Evolutionary conservation across 2,888 invertebrate genomes (phyloP).

Genomic region (Deroplatys truncata): DNA sequence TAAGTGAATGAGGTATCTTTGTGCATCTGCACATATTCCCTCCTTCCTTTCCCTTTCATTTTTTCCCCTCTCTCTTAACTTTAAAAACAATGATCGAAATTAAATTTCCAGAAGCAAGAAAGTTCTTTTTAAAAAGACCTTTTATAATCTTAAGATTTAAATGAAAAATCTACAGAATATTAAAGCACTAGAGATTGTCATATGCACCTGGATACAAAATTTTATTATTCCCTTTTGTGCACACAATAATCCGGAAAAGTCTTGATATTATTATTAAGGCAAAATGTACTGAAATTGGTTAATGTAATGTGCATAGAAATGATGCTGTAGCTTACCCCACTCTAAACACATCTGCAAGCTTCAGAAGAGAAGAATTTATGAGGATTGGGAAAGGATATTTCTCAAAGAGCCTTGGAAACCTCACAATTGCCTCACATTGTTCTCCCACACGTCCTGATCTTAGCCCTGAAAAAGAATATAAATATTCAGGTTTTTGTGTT

Average conservation of each 20-base stretch:
- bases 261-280: neutral
- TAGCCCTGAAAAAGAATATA: conserved; percentile 60
- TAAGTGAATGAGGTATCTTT: too few relatives aligned
- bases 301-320: neutral
- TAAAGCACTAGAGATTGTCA: too few relatives aligned
- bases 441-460: conserved; percentile 89
- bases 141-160: too few relatives aligned
- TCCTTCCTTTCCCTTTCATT: too few relatives aligned
- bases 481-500: neutral
- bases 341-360: conserved; percentile 92
- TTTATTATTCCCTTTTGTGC: neutral
- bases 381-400: conserved; percentile 97
- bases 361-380: conserved; percentile 92
- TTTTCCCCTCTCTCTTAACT: too few relatives aligned
- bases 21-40: too few relatives aligned
- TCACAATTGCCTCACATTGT: conserved; percentile 95
- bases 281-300: neutral
- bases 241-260: neutral
- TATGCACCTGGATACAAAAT: too few relatives aligned
- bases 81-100: too few relatives aligned
- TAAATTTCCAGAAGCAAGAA: too few relatives aligned
- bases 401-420: conserved; percentile 90
- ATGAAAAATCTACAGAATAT: too few relatives aligned
- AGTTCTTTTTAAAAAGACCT: too few relatives aligned
- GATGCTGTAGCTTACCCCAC: conserved; percentile 51